Evolutionary conservation across 2,888 invertebrate genomes (phyloP), one percentile per base, ranked within the genome.

Genomic region (Eurytoma adleriae): DNA sequence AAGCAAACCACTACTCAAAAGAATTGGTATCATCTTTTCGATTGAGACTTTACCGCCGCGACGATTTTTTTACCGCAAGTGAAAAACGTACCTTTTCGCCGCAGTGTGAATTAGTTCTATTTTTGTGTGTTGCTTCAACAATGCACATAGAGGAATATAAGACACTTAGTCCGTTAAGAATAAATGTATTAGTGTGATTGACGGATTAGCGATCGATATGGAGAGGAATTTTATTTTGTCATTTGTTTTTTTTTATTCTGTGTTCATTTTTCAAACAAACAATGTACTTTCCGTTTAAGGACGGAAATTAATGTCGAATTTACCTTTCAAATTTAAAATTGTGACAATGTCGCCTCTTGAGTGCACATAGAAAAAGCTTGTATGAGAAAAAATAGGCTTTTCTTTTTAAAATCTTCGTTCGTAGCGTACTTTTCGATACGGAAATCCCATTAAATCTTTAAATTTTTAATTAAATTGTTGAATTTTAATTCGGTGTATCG

Each of bases 161-260:
- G 73, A 78, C 73, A 78, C 73, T 78, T 73, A 59, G 66, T 69
- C 74, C 56, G 74, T 68, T 79, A 79, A 69, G 79, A 79, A 74
- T 64, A 74, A 74, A 74, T 18, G 4, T n/a, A n/a, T 56, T 68
- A 62, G 62, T 66, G 48, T 64, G 50, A 59, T 68, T 74, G 66
- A 78, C 59, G 59, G 66, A 72, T 72, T 18, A 69, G 64, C 56
- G 73, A 48, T 64, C 14, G 64, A 74, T 68, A 79, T 73, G 54
- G 54, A 74, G 73, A 79, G 61, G 56, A 79, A 73, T 72, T 18
- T 40, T 66, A 52, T 40, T 69, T 69, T 40, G 10, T 78, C 40
- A 30, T 67, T 54, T 27, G 7, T 20, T 27, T 66, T 54, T 50
- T 56, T 71, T 59, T 78, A 66, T 52, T 78, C 30, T 57, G 13